Evolutionary conservation across 2,888 invertebrate species (phyloP), one percentile per base, ranked within the genome.

Genomic region (Priapulus caudatus): DNA sequence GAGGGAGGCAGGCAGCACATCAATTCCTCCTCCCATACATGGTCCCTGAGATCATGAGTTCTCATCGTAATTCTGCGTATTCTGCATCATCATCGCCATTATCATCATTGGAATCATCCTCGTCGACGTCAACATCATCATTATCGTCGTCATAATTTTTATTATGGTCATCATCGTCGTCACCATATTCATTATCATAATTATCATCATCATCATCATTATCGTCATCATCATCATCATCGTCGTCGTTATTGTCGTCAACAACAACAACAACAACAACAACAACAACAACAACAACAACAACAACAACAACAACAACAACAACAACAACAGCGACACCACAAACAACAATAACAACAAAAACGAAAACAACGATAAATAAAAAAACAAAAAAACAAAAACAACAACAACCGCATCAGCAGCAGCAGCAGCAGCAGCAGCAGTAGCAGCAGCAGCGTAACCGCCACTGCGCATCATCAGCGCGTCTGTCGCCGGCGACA

Each of bases 51-150:
- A n/a, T n/a, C n/a, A n/a, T n/a, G n/a, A n/a, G n/a, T n/a, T n/a
- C n/a, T n/a, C n/a, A n/a, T n/a, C n/a, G n/a, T 33, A 33, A 15
- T 33, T 33, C 10, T 33, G n/a, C 10, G n/a, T 33, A 33, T 33
- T n/a, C 33, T 33, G 33, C n/a, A 33, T 33, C 33, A 33, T 33
- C 33, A 33, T 33, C 33, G n/a, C n/a, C 33, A 33, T 33, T n/a
- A 33, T 33, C 33, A 33, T 33, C 33, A 33, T 33, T n/a, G n/a
- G 10, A 10, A 33, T 33, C 33, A 33, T 33, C 33, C 10, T 33
- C 33, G n/a, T 33, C 33, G n/a, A 15, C 33, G n/a, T 33, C 33
- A 33, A 15, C 33, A 33, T 33, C 33, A 33, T 33, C 33, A 33
- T 33, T n/a, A 33, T 33, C 33, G n/a, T 33, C 33, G n/a, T 33